These are phyloP conservation scores for Uropetala carovei DNA, from an alignment of 2,888 invertebrate species.

Conservation along the genomic window DNA sequence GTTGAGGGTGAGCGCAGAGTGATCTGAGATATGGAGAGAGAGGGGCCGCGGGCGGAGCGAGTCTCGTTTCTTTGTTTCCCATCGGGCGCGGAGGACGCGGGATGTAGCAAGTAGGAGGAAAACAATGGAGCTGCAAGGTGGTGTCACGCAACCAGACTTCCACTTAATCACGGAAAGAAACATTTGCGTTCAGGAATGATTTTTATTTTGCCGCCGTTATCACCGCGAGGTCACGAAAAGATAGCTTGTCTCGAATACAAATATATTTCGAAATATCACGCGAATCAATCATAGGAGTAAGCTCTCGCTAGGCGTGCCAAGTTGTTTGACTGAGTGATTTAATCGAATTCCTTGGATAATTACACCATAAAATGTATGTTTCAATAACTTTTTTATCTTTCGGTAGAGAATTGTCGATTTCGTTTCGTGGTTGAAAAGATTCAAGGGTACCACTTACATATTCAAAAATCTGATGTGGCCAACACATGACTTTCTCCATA, in stretches of 20 bases:
- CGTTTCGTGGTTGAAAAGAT: too few species aligned
- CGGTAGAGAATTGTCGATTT: too few species aligned
- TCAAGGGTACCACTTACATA: too few species aligned
- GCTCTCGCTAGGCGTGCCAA: neutral
- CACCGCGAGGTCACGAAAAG: neutral
- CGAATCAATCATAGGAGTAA: neutral
- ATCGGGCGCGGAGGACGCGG: neutral
- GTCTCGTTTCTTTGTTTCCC: constrained; percentile 34
- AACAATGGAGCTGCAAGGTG: constrained; percentile 50
- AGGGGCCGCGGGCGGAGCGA: neutral
- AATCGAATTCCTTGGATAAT: neutral
- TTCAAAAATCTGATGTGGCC: too few species aligned
- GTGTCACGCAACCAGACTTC: constrained; percentile 50
- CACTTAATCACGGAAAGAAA: constrained; percentile 50
- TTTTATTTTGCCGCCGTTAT: constrained; percentile 10
- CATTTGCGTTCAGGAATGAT: constrained; percentile 11
- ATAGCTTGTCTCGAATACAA: neutral
- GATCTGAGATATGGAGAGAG: neutral
- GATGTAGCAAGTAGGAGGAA: neutral
- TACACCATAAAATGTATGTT: neutral
- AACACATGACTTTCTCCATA: too few species aligned
- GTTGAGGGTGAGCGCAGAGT: neutral
- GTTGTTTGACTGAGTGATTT: neutral
- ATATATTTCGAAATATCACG: neutral
- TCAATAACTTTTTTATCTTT: neutral